Percentiles rank a stretch among this genome's conserved stretches.
These are phyloP conservation scores for Hirtodrosophila trivittata DNA, from an alignment of 2,888 invertebrate genomes.

Conservation along the genomic window DNA sequence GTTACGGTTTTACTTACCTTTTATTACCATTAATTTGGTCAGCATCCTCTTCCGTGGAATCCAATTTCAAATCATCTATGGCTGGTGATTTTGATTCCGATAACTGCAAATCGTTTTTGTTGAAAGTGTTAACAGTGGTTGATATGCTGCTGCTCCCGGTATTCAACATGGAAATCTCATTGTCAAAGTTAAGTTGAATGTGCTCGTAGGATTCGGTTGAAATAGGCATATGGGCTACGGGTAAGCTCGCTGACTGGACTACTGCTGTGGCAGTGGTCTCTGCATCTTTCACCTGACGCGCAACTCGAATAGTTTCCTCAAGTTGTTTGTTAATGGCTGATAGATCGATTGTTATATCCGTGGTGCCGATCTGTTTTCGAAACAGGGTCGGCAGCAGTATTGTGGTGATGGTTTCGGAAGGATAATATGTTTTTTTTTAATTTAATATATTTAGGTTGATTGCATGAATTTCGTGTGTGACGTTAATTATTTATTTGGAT, in stretches of 20 bases:
- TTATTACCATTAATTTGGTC: slow-evolving; percentile 93
- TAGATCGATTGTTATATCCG: slow-evolving; percentile 83
- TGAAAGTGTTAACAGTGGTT: slow-evolving; percentile 70
- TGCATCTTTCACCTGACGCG: slow-evolving; percentile 83
- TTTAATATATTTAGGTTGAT: slow-evolving; percentile 7
- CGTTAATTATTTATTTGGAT: too few species aligned
- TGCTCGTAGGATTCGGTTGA: slow-evolving; percentile 68
- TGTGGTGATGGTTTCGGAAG: slow-evolving; percentile 19
- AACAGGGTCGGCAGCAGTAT: slow-evolving; percentile 22
- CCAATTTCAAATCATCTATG: slow-evolving; percentile 89
- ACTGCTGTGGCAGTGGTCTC: slow-evolving; percentile 77
- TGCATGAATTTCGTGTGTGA: slow-evolving; percentile 10
- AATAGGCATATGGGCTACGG: slow-evolving; percentile 66
- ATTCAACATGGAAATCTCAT: slow-evolving; percentile 69
- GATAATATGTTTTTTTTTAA: slow-evolving; percentile 10
- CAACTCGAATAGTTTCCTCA: slow-evolving; percentile 84
- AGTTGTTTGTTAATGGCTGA: slow-evolving; percentile 83
- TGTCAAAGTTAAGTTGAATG: slow-evolving; percentile 81
- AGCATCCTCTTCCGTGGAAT: slow-evolving; percentile 88
- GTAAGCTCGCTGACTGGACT: slow-evolving; percentile 46
- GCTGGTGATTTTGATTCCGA: slow-evolving; percentile 87
- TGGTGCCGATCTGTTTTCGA: slow-evolving; percentile 77
- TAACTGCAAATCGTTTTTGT: slow-evolving; percentile 83
- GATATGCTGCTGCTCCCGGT: slow-evolving; percentile 33
- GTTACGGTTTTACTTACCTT: too few species aligned